Base-by-base conservation (phyloP, 1,140 invertebrate species). In the Coptotermes formosanus region DNA sequence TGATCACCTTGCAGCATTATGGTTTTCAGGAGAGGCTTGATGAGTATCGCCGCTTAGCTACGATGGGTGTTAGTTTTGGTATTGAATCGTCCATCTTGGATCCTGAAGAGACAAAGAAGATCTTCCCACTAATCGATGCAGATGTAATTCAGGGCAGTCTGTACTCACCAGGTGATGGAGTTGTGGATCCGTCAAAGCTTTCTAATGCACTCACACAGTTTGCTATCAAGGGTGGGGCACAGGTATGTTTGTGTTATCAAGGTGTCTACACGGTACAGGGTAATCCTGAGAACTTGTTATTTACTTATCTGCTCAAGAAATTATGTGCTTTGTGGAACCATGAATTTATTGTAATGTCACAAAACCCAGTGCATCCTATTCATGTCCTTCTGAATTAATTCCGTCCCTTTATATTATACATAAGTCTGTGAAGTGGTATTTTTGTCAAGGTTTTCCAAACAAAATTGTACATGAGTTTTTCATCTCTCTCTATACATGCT, bases 1-100 rank as follows among this genome's bases (percentile, higher is more conserved):
- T 38, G 38, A 38, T 44, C 48, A 87, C 83, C 59, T 32, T 32
- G 7, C 8, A 7, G 4, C 4, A 38, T 38, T 38, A 30, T 23
- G 2, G 7, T 44, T 85, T 81, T 38, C 89, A 97, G 94, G 93
- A 94, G 85, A 92, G 97, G 85, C 91, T 97, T 85, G 93, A 96
- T 89, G 97, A 98, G 91, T 98, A 97, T 89, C 93, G 95, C 89
- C 92, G 97, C 69, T 90, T 98, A n/a, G 93, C 95, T 55, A 97
- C 96, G 0, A 91, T 95, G 75, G 96, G 96, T 0, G 95, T 96
- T 89, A 94, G 93, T 7, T 94, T 96, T 90, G 95, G 94, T 2
- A 94, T 97, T 85, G 94, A 96, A 52, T 96, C 96, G 85, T 91
- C 95, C 87, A 90, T 97, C 16, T 89, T 98, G 38, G 91, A 92